Evolutionary conservation across 2,888 invertebrate species (phyloP).

Genomic region (Thysanoteuthis rhombus): DNA sequence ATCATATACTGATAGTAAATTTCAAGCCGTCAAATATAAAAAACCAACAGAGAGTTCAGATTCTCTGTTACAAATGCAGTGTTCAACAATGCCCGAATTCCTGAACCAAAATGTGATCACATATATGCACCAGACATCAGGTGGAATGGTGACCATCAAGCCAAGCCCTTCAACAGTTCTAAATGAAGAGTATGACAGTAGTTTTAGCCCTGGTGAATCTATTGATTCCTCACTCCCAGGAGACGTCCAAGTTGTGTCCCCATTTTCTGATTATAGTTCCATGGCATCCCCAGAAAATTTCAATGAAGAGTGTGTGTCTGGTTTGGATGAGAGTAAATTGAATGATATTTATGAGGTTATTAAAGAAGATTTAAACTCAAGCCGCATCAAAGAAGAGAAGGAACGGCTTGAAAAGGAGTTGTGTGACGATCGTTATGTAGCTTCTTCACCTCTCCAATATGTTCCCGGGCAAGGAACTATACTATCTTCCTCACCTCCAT

Average conservation of each 20-base stretch:
- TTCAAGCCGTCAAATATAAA: neutral
- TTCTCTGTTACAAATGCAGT: neutral
- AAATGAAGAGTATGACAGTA: neutral
- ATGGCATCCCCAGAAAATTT: neutral
- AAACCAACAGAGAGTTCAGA: neutral
- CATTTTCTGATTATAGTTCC: neutral
- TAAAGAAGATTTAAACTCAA: neutral
- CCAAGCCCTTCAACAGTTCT: neutral
- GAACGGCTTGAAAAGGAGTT: neutral
- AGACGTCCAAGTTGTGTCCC: neutral
- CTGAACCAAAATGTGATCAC: neutral
- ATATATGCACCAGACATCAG: neutral
- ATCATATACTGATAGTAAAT: neutral
- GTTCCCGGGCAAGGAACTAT: no score
- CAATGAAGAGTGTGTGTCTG: neutral
- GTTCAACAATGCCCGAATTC: neutral
- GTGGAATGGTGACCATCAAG: neutral
- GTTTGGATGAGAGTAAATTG: neutral
- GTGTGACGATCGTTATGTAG: neutral
- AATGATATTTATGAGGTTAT: neutral
- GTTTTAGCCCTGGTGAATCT: neutral
- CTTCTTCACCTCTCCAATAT: neutral
- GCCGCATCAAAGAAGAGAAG: neutral
- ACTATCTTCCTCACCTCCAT: neutral
- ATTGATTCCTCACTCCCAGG: neutral